A percentile compares a stretch with the other conserved stretches of the same genome.
Evolutionary conservation across 1,140 invertebrate species (phyloP).

Genomic region (Drosophila bifasciata): DNA sequence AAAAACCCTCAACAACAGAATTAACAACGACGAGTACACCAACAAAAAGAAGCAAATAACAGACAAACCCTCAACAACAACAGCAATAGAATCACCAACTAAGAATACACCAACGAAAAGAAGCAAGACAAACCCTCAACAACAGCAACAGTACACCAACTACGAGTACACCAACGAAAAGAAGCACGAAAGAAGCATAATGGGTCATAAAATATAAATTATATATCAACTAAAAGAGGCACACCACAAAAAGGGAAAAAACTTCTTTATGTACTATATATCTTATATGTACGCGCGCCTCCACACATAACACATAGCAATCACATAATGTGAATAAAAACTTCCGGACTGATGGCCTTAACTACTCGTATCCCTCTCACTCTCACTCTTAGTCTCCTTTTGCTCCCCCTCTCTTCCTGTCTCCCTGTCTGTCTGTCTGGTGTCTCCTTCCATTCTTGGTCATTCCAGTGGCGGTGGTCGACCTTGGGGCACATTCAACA

Average conservation of each 20-base stretch:
- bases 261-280: conserved; percentile 33
- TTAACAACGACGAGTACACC: too few relatives aligned
- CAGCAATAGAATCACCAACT: conserved; percentile 21
- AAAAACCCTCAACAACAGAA: conserved; percentile 1
- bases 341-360: conserved; percentile 36
- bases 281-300: conserved; percentile 26
- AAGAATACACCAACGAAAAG: too few relatives aligned
- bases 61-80: neutral
- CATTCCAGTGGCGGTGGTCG: conserved; percentile 26
- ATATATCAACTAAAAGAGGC: neutral
- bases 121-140: neutral
- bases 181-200: neutral
- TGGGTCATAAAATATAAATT: conserved; percentile 14
- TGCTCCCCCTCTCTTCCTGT: neutral
- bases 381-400: too few relatives aligned
- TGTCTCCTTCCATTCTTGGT: conserved; percentile 13
- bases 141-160: conserved; percentile 7
- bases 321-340: conserved; percentile 38
- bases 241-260: conserved; percentile 11
- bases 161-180: too few relatives aligned
- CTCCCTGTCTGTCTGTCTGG: too few relatives aligned
- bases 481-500: conserved; percentile 47
- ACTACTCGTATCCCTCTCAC: neutral
- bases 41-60: conserved; percentile 26
- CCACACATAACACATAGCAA: neutral